These are phyloP conservation scores for Mesocricetus auratus DNA, from an alignment of 2,113 vertebrate species.

Conservation along the genomic window DNA sequence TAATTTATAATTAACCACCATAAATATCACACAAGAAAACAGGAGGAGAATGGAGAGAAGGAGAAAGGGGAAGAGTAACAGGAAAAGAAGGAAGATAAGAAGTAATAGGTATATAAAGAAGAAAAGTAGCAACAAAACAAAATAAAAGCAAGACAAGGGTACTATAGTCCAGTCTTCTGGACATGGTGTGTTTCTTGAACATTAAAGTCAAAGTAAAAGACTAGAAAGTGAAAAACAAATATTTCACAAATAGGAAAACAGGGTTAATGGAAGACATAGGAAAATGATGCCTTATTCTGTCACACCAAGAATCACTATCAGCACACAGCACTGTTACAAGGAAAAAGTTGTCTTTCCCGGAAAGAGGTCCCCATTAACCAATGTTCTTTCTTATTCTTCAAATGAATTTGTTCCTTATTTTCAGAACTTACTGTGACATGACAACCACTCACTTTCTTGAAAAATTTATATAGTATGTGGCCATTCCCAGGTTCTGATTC, in stretches of 20 bases:
- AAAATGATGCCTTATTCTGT: background rate
- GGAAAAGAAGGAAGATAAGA: background rate
- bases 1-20: background rate
- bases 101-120: background rate
- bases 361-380: accelerated
- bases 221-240: background rate
- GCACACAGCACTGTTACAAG: background rate
- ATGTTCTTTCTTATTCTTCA: background rate
- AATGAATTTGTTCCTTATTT: background rate
- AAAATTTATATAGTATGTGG: background rate
- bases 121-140: background rate
- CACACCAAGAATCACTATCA: too few species aligned
- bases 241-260: background rate
- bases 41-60: background rate
- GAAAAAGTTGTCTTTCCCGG: background rate
- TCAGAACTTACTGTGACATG: background rate
- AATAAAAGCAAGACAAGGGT: background rate
- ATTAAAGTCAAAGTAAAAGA: background rate
- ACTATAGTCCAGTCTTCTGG: too few species aligned
- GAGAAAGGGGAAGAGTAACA: background rate
- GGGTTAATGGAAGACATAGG: background rate
- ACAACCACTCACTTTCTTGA: background rate
- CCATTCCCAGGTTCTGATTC: background rate
- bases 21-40: background rate
- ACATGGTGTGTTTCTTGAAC: background rate